Conservation (phyloP, 1,140 invertebrate genomes). For the Pantala flavescens region DNA sequence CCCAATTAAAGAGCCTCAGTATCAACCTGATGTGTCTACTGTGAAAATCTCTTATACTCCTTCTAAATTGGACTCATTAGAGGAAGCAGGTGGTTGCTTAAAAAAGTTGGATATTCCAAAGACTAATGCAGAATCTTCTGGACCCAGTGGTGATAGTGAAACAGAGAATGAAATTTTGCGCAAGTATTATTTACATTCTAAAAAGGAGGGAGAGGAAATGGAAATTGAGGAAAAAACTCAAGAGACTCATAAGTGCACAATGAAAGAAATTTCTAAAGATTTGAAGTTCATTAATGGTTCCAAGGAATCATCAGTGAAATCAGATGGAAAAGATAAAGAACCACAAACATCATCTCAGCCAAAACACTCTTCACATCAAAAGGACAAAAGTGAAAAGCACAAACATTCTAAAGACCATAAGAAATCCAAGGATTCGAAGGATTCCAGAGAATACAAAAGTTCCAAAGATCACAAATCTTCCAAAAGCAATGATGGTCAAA, state of each 20-base stretch:
- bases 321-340: background rate
- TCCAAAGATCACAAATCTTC: constrained; percentile 29
- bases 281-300: no score
- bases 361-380: background rate
- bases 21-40: background rate
- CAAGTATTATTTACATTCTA: no score
- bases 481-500: background rate
- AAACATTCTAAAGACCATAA: constrained; percentile 18
- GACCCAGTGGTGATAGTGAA: no score
- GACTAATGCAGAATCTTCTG: no score
- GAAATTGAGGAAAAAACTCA: no score
- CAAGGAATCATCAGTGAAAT: background rate
- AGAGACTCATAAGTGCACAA: no score
- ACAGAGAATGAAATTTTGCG: no score
- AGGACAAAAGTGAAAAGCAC: constrained; percentile 14
- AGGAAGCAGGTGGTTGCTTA: background rate
- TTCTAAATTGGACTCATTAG: background rate
- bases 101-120: no score
- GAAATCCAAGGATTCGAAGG: constrained; percentile 14
- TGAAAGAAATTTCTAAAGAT: no score
- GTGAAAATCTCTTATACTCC: background rate
- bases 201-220: no score
- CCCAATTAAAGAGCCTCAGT: background rate
- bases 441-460: constrained; percentile 21
- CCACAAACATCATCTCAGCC: background rate